Evolutionary conservation across 2,797 vertebrate genomes (phyloP).

Genomic region (Parauchenoglanis ngamensis): DNA sequence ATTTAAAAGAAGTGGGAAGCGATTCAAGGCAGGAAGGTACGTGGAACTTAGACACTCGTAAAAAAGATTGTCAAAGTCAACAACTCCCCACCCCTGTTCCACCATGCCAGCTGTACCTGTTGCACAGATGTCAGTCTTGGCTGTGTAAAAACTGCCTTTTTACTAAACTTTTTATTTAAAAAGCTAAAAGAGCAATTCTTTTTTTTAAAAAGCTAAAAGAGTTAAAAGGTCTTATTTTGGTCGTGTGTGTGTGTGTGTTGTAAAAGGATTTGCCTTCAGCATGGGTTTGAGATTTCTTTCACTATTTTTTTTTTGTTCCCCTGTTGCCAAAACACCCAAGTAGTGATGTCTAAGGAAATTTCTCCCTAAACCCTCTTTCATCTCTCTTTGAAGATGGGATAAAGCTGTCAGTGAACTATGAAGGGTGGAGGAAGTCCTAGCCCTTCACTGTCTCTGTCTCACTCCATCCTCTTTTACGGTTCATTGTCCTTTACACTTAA

Average conservation of each 20-base stretch:
- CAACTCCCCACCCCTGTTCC: too few relatives aligned
- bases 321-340: slow-evolving; percentile 57
- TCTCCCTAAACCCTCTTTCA: slow-evolving; percentile 34
- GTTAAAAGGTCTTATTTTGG: too few relatives aligned
- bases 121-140: too few relatives aligned
- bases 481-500: background rate
- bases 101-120: too few relatives aligned
- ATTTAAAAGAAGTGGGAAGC: too few relatives aligned
- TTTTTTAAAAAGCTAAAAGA: too few relatives aligned
- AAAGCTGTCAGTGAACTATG: slow-evolving; percentile 46
- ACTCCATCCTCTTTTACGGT: background rate
- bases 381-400: slow-evolving; percentile 50
- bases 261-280: slow-evolving; percentile 41
- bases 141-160: too few relatives aligned
- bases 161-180: too few relatives aligned
- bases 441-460: background rate
- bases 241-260: background rate
- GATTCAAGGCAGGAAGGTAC: too few relatives aligned
- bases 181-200: too few relatives aligned
- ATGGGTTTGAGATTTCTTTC: slow-evolving; percentile 32
- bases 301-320: slow-evolving; percentile 19
- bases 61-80: too few relatives aligned
- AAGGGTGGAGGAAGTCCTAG: background rate
- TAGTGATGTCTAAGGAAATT: slow-evolving; percentile 47
- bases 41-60: too few relatives aligned